phyloP scores from a whole-genome alignment of 2,113 vertebrate species.

The Serinus canaria region DNA sequence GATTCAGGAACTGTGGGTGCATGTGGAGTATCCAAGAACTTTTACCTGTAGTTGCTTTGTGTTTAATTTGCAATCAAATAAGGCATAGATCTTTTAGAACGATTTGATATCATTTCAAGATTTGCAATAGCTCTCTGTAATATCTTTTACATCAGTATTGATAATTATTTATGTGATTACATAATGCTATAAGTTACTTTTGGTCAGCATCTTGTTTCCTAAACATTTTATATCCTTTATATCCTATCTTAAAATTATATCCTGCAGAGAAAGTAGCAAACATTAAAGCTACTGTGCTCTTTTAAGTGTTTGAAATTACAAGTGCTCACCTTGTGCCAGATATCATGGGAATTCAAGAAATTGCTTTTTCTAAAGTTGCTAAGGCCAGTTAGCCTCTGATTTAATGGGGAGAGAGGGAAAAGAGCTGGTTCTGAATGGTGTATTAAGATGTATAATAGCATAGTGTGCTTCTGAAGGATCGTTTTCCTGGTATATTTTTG shows the following conservation, averaged over 20 bases:
- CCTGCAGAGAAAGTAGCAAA: neutral
- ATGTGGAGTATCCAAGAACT: neutral
- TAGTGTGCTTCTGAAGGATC: neutral
- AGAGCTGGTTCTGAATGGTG: neutral
- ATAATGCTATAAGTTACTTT: neutral
- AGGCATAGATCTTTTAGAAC: neutral
- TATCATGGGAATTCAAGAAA: neutral
- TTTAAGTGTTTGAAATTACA: neutral
- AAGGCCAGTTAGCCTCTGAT: neutral
- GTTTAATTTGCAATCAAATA: neutral
- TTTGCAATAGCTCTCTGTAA: neutral
- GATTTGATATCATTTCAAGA: neutral
- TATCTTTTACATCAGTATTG: neutral
- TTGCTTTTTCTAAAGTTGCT: neutral
- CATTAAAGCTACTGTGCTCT: neutral
- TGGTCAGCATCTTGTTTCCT: neutral
- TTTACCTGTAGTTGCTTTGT: neutral
- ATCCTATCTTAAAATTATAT: neutral
- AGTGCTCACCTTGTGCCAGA: neutral
- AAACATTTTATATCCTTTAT: neutral
- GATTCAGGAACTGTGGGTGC: neutral
- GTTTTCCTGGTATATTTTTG: neutral
- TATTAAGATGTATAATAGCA: neutral
- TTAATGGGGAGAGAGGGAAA: neutral
- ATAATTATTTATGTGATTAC: neutral